phyloP scores from a whole-genome alignment of 1,140 invertebrate genomes.

The Melitaea cinxia region DNA sequence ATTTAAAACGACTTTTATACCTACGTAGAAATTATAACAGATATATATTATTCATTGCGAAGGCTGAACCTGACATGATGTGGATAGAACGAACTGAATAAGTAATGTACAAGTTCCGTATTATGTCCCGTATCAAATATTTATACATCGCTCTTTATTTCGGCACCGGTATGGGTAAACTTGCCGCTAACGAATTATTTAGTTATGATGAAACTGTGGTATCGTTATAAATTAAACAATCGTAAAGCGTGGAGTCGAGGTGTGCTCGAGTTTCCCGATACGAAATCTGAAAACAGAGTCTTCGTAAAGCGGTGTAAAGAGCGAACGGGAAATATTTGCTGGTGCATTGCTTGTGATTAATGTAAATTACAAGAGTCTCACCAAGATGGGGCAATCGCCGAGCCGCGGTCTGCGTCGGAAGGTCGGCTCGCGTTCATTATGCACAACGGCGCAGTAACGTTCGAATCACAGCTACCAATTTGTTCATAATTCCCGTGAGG shows the following conservation, averaged over 20 bases:
- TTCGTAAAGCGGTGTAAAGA: neutral
- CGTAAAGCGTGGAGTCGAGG: neutral
- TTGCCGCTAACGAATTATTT: slow-evolving; percentile 19
- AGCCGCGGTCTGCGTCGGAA: neutral
- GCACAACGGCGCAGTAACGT: slow-evolving; percentile 26
- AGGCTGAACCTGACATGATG: slow-evolving; percentile 48
- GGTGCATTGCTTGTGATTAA: no score
- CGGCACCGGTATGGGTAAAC: slow-evolving; percentile 29
- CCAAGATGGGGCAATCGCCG: neutral
- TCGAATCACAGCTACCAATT: slow-evolving; percentile 38
- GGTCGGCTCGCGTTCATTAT: slow-evolving; percentile 31
- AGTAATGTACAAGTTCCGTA: slow-evolving; percentile 56
- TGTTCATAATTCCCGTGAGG: slow-evolving; percentile 40
- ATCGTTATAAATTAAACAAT: slow-evolving; percentile 2
- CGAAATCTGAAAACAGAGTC: no score
- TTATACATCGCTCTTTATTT: slow-evolving; percentile 46
- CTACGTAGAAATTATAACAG: slow-evolving; percentile 58
- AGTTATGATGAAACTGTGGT: slow-evolving; percentile 4
- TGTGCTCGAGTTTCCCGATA: neutral
- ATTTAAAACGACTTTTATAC: slow-evolving; percentile 62
- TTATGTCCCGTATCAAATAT: slow-evolving; percentile 58
- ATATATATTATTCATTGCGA: slow-evolving; percentile 60
- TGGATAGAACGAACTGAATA: slow-evolving; percentile 54
- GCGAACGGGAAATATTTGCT: neutral
- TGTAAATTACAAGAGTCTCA: neutral